A percentile compares a stretch with the other conserved stretches of the same genome.
Conservation (phyloP, 2,113 vertebrate species). For the Delphinapterus leucas region DNA sequence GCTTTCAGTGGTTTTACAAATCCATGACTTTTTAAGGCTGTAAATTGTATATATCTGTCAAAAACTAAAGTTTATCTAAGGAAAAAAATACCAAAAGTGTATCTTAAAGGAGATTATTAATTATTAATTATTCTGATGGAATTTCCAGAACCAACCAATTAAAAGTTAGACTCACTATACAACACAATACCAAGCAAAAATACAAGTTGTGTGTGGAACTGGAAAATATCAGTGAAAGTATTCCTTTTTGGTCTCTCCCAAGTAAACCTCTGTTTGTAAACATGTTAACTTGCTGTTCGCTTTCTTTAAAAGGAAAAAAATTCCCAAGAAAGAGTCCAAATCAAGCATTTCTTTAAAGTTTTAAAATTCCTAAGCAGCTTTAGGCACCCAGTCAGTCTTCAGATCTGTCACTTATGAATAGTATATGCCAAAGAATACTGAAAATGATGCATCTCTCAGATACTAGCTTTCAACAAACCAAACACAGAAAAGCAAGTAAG, state of each 20-base stretch:
- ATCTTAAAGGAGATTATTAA: background rate
- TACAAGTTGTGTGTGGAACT: background rate
- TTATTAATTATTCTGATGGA: constrained; percentile 39
- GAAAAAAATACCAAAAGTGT: background rate
- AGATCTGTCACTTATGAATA: constrained; percentile 4
- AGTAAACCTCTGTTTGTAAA: constrained; percentile 51
- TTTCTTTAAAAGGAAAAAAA: constrained; percentile 52
- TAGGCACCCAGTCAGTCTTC: constrained; percentile 3
- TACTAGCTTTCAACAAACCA: background rate
- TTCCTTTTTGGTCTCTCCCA: constrained; percentile 20
- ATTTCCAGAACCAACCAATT: constrained; percentile 6
- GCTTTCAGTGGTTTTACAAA: background rate
- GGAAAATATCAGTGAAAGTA: constrained; percentile 35
- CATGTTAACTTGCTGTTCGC: constrained; percentile 18
- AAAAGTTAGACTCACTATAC: background rate
- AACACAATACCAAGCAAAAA: constrained; percentile 1
- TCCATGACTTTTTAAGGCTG: background rate
- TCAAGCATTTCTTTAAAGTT: constrained; percentile 24
- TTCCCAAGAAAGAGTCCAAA: constrained; percentile 34
- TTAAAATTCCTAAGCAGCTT: constrained; percentile 37
- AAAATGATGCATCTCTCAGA: background rate
- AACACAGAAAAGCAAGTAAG: background rate
- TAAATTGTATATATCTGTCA: constrained; percentile 30
- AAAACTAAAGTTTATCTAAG: background rate
- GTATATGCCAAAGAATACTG: background rate